Base-by-base conservation (phyloP, 2,797 vertebrate genomes). In the Zonotrichia albicollis region DNA sequence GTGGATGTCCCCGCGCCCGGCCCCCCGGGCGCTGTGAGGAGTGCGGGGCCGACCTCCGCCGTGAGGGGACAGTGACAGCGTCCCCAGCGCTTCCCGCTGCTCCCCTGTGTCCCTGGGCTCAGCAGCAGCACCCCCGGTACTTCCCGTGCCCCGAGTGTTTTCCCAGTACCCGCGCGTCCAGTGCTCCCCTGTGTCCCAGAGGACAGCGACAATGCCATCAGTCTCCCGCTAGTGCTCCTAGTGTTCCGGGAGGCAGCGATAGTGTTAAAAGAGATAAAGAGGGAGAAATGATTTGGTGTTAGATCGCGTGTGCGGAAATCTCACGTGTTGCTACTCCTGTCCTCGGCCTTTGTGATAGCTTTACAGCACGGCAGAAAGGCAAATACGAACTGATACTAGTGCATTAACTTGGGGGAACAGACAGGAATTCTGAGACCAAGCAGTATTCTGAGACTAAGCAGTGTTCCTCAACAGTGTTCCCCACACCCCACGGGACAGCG, bases 1-100 rank as follows among this genome's bases (percentile, higher is more conserved):
- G 50, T 5, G 42, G 51, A 5, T 40, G 20, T 30, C 4, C 1
- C 9, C 1, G 29, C 4, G 16, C 2, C 0, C 1, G 5, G 48
- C 11, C 11, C 2, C 3, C 1, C 3, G 26, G 17, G 9, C 5
- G 11, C 13, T 1, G 7, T 54, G 40, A 38, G 22, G 27, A 15
- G 17, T 3, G 16, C 10, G 55, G 55, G 25, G 4, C 1, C 10
- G 5, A 4, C 2, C 10, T 5, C 16, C 11, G 38, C 27, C 21
- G 7, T 14, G 57, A 54, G 40, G 48, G 19, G 5, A 15, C 21
- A 3, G 40, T 2, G 46, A 4, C 19, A 1, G 58, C 27, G 19
- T 20, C 9, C 9, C 3, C 26, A 11, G 27, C 13, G 32, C 8
- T 45, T 12, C 27, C 8, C 29, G 17, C 17, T 30, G 51, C 18